These are phyloP conservation scores for Toxostoma redivivum DNA, from an alignment of 2,113 vertebrate species.

Conservation along the genomic window DNA sequence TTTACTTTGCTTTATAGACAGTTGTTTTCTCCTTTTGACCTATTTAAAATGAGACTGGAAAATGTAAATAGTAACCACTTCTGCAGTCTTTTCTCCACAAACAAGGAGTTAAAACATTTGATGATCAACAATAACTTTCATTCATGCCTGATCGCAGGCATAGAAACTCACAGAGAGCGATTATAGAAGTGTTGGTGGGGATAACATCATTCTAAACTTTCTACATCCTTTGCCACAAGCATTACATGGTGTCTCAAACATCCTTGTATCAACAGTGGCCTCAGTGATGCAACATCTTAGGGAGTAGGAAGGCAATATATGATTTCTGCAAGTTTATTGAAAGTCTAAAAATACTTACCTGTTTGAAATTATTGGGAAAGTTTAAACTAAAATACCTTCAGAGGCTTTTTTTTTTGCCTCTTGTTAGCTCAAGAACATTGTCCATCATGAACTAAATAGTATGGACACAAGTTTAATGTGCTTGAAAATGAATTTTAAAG, in stretches of 20 bases:
- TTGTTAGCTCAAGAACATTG: neutral
- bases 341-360: neutral
- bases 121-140: neutral
- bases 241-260: neutral
- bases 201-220: neutral
- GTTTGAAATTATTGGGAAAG: neutral
- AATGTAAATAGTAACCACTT: neutral
- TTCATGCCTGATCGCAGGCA: neutral
- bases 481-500: neutral
- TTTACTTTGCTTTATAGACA: neutral
- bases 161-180: neutral
- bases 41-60: neutral
- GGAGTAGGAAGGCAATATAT: neutral
- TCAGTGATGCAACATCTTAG: neutral
- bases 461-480: neutral
- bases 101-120: neutral
- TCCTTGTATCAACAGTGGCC: neutral
- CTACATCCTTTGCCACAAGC: neutral
- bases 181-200: neutral
- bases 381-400: neutral
- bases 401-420: neutral
- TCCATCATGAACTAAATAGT: neutral
- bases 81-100: neutral
- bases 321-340: neutral
- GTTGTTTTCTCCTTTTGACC: neutral